Base-by-base conservation (phyloP, 2,797 vertebrate genomes). In the Ammospiza maritima region DNA sequence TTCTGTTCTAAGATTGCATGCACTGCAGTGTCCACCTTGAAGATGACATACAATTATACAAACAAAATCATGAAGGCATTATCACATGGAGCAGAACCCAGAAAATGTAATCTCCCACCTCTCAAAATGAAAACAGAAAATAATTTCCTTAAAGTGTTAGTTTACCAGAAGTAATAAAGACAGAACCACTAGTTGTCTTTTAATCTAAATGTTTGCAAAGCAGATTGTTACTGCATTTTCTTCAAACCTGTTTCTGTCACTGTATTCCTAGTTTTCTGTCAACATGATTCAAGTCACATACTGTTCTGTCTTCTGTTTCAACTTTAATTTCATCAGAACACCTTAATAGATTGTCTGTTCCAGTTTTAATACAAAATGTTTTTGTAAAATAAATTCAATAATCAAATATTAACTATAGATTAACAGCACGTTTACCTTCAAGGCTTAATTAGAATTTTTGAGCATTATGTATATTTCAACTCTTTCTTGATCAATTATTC, bases 231-330 rank as follows among this genome's bases (percentile, higher is more conserved):
- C 30, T 93, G 11, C 29, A 34, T 85, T 94, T 90, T 92, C 70
- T 67, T 89, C 56, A 82, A 65, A 58, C 44, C 9, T 85, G 18
- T 81, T 93, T 94, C 53, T 91, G 17, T 82, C 65, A 23, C 87
- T 79, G 14, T 76, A 50, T 88, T 85, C 53, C 54, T 51, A 67
- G 40, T 61, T 74, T 77, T 64, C 85, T 72, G 44, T 89, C 30
- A 58, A 27, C 29, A 7, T 56, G 36, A 80, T 85, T 92, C 66
- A 89, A 72, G 45, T 72, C 17, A 9, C 32, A 11, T 85, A 53
- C 45, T 88, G 62, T 67, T 91, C 57, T 74, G 70, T 64, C 85
- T 82, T 73, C 50, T 34, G n/a, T 79, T 94, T 76, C 65, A 89
- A 82, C 58, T 79, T 89, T 5, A 22, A 11, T 89, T 91, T 89